Evolutionary conservation across 2,888 invertebrate species (phyloP), one percentile per base, ranked within the genome.

Genomic region (Tolmerus cingulatus): DNA sequence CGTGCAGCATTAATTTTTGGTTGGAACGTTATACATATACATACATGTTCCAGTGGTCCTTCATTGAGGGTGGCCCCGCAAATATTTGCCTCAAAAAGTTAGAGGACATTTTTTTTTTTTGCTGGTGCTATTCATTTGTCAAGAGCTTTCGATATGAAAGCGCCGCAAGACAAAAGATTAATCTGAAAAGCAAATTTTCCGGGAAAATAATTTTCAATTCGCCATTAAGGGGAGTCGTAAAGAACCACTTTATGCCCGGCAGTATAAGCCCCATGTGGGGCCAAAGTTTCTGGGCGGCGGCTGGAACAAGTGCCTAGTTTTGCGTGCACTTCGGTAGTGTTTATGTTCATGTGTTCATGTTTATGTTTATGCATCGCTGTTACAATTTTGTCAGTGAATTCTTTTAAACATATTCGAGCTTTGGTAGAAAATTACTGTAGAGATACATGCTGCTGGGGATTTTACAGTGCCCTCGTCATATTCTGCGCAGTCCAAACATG

Each of bases 121-220:
- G 43, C 43, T 46, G 43, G 55, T 8, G 51, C 81, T 27, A 81
- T 55, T 81, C 51, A 81, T 55, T 81, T 81, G 51, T 81, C 51
- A 76, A 76, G 40, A 34, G 40, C 51, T n/a, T 51, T 81, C 51
- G 27, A 81, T 55, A 46, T 51, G 81, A 81, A 81, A 81, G 27
- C 55, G 23, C 51, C 51, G n/a, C 23, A 51, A 51, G 81, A 81
- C 81, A 81, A 81, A 46, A 81, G 51, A 81, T 51, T 81, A 81
- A 81, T 81, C 46, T 55, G 51, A 81, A 81, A 46, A 51, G 81
- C 46, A 81, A 81, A 55, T 81, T 81, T 81, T 81, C 81, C 55
- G 30, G 55, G 23, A 46, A 51, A 81, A 55, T 81, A 81, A 81
- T 55, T 81, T 81, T 55, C 81, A 81, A 81, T 55, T 55, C 34